Evolutionary conservation across 2,113 vertebrate species (phyloP).

Genomic region (Turnix velox): DNA sequence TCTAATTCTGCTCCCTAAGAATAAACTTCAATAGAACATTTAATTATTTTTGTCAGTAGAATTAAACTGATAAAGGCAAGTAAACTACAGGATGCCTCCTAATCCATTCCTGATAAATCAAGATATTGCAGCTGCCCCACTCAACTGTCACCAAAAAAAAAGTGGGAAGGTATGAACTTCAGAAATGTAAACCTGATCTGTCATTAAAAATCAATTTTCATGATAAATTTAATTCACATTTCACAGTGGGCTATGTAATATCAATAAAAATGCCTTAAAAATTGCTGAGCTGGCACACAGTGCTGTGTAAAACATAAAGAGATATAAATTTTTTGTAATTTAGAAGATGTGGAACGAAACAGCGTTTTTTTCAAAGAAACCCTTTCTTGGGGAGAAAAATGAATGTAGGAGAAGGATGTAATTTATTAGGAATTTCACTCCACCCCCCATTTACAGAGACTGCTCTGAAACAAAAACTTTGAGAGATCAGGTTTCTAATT

Average conservation of each 20-base stretch:
- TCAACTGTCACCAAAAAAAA: neutral
- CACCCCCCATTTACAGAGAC: slow-evolving; percentile 13
- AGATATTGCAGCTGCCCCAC: neutral
- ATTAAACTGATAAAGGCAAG: neutral
- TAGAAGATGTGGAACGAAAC: slow-evolving; percentile 51
- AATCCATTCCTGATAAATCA: neutral
- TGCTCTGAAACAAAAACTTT: slow-evolving; percentile 58
- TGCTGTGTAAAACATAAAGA: slow-evolving; percentile 22
- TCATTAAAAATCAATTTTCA: slow-evolving; percentile 72
- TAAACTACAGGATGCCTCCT: neutral
- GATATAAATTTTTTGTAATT: slow-evolving; percentile 52
- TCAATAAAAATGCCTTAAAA: slow-evolving; percentile 69
- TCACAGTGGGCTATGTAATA: slow-evolving; percentile 48
- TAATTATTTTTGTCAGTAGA: neutral
- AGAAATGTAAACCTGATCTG: slow-evolving; percentile 65
- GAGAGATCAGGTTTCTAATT: slow-evolving; percentile 54
- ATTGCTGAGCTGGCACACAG: slow-evolving; percentile 57
- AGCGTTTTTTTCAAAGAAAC: neutral
- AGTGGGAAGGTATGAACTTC: slow-evolving; percentile 47
- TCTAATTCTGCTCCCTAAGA: neutral
- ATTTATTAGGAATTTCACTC: slow-evolving; percentile 51
- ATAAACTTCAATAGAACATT: neutral
- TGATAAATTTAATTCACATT: slow-evolving; percentile 68
- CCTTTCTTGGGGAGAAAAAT: slow-evolving; percentile 5
- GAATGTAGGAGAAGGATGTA: slow-evolving; percentile 20